Conservation (phyloP, 2,113 vertebrate genomes). For the Carollia perspicillata region DNA sequence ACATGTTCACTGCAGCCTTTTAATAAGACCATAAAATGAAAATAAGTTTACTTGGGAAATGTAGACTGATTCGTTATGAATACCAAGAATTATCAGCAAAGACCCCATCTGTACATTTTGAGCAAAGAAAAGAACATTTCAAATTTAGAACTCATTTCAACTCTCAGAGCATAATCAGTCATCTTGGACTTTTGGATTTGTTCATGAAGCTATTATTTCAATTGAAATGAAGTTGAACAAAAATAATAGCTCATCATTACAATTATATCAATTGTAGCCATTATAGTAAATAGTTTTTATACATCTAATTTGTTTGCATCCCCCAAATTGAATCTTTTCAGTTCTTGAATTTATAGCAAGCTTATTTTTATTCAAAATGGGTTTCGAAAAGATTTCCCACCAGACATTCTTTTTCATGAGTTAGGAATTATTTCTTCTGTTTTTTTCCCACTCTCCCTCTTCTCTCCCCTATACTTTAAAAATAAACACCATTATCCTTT, state of each 20-base stretch:
- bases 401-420: not conserved
- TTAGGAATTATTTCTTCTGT: constrained; percentile 12
- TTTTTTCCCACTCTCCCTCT: not conserved
- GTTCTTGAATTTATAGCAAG: constrained; percentile 39
- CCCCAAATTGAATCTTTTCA: constrained; percentile 46
- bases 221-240: constrained; percentile 43
- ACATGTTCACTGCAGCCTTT: not conserved
- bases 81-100: not conserved
- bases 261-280: constrained; percentile 37
- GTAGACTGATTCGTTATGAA: not conserved
- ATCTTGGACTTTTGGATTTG: constrained; percentile 14
- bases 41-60: constrained; percentile 1
- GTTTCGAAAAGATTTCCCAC: constrained; percentile 34
- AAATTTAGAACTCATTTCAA: constrained; percentile 8
- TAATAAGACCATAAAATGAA: not conserved
- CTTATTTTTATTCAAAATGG: constrained; percentile 50
- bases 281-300: constrained; percentile 46
- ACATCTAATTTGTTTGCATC: constrained; percentile 54
- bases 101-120: not conserved
- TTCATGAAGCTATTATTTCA: constrained; percentile 53
- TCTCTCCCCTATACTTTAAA: not conserved
- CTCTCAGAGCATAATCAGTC: not conserved
- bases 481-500: not conserved
- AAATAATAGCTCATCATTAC: constrained; percentile 41
- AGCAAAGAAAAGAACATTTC: not conserved